Conservation (phyloP, 2,888 invertebrate species). For the Volucella inanis region DNA sequence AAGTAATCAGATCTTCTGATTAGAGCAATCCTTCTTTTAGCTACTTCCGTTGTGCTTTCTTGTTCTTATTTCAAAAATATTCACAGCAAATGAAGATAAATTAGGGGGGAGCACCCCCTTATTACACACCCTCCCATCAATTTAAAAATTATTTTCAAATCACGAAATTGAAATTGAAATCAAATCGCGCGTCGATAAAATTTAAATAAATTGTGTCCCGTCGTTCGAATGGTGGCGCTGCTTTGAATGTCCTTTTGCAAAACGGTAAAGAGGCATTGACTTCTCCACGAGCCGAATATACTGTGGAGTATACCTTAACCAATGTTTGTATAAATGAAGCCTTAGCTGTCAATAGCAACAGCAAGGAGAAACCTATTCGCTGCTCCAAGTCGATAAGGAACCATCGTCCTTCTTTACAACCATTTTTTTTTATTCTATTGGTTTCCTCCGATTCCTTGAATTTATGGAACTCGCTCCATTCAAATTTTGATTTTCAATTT, state of each 20-base stretch:
- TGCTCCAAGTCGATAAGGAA: slow-evolving; percentile 50
- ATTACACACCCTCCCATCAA: slow-evolving; percentile 5
- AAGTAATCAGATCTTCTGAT: slow-evolving; percentile 50
- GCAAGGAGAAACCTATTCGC: not conserved
- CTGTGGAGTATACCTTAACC: not conserved
- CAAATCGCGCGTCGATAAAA: slow-evolving; percentile 57
- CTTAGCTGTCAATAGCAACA: slow-evolving; percentile 2
- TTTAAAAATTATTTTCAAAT: slow-evolving; percentile 70
- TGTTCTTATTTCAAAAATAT: slow-evolving; percentile 13
- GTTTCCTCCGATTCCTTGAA: not conserved
- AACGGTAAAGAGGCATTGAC: slow-evolving; percentile 1
- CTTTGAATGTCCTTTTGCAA: slow-evolving; percentile 19
- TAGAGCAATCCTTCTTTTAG: slow-evolving; percentile 27
- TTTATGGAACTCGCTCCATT: slow-evolving; percentile 21
- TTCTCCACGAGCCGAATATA: not conserved
- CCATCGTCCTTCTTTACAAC: slow-evolving; percentile 14
- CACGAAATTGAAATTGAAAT: slow-evolving; percentile 62
- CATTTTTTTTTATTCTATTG: not conserved
- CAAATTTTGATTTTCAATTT: slow-evolving; percentile 66
- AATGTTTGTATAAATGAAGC: not conserved
- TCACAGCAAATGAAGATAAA: slow-evolving; percentile 48
- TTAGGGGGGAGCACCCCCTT: not conserved
- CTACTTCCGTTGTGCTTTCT: not conserved
- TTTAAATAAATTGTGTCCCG: slow-evolving; percentile 62
- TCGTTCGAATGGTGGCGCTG: not conserved